A percentile compares a stretch with the other conserved stretches of the same genome.
These are phyloP conservation scores for Cyprinella venusta DNA, from an alignment of 2,797 vertebrate species.

Conservation along the genomic window DNA sequence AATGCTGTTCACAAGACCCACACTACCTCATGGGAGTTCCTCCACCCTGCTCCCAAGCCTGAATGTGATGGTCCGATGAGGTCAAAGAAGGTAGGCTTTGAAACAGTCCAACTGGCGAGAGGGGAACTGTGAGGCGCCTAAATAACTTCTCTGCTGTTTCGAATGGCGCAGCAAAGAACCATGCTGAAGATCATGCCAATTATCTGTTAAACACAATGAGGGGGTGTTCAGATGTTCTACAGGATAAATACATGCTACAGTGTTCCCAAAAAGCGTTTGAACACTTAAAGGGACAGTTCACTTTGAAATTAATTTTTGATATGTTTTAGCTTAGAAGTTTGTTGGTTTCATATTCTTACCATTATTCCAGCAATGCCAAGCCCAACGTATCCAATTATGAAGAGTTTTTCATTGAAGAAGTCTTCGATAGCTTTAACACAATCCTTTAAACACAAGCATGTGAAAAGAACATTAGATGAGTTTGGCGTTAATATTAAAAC, in stretches of 20 bases:
- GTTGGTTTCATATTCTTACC: slow-evolving; percentile 77
- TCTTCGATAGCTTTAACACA: slow-evolving; percentile 85
- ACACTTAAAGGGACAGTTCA: not conserved
- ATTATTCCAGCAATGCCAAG: slow-evolving; percentile 90
- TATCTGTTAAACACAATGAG: slow-evolving; percentile 77
- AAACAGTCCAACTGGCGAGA: slow-evolving; percentile 46
- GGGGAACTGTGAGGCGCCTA: slow-evolving; percentile 71
- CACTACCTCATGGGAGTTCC: slow-evolving; percentile 26
- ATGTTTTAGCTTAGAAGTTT: not conserved
- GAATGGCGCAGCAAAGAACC: slow-evolving; percentile 95
- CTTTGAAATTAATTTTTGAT: too few relatives aligned
- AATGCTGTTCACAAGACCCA: slow-evolving; percentile 21
- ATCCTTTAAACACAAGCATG: slow-evolving; percentile 71
- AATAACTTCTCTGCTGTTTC: slow-evolving; percentile 92
- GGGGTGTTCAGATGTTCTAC: not conserved
- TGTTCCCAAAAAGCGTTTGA: not conserved
- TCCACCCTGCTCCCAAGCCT: slow-evolving; percentile 52
- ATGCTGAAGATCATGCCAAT: slow-evolving; percentile 99
- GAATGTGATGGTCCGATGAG: slow-evolving; percentile 46
- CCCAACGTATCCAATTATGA: slow-evolving; percentile 90
- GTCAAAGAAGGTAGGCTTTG: slow-evolving; percentile 20
- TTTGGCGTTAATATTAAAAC: not conserved
- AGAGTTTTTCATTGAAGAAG: slow-evolving; percentile 85
- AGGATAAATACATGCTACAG: not conserved
- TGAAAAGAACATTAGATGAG: slow-evolving; percentile 34